phyloP scores from a whole-genome alignment of 2,888 invertebrate genomes.

The Cyaniris semiargus region DNA sequence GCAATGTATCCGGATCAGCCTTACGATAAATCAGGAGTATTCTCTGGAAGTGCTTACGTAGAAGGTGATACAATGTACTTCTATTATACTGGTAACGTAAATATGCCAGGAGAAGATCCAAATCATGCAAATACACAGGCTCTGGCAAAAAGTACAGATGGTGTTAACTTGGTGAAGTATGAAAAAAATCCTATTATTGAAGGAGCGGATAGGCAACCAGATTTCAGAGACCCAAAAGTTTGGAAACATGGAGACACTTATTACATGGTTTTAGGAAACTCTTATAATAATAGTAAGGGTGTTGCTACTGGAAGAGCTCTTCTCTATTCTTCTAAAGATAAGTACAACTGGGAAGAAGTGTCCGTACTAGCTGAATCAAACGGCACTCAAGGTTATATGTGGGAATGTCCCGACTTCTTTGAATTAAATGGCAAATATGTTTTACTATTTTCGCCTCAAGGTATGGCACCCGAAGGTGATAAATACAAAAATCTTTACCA shows the following conservation, averaged over 20 bases:
- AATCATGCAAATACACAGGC: constrained; percentile 60
- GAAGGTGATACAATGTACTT: constrained; percentile 59
- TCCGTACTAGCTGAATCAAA: constrained; percentile 57
- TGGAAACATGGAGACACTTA: constrained; percentile 62
- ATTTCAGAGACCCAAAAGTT: constrained; percentile 75
- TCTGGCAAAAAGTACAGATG: constrained; percentile 61
- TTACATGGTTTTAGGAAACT: constrained; percentile 72
- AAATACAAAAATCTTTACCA: constrained; percentile 62
- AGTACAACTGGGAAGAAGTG: constrained; percentile 55
- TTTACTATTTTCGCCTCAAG: constrained; percentile 70
- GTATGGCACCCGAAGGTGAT: constrained; percentile 58
- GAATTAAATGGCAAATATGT: constrained; percentile 59
- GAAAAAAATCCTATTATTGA: constrained; percentile 59
- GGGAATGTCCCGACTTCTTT: constrained; percentile 78
- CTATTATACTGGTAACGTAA: constrained; percentile 66
- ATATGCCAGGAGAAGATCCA: constrained; percentile 50
- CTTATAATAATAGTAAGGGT: constrained; percentile 47
- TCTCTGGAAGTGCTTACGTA: constrained; percentile 72
- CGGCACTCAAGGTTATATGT: constrained; percentile 66
- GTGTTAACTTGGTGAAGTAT: constrained; percentile 57
- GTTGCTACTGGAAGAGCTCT: constrained; percentile 56
- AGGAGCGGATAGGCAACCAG: constrained; percentile 56
- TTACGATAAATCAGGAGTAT: constrained; percentile 66
- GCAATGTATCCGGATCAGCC: constrained; percentile 67
- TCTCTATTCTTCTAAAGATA: constrained; percentile 61